Base-by-base conservation (phyloP, 2,113 vertebrate species). In the Thalassoma bifasciatum region DNA sequence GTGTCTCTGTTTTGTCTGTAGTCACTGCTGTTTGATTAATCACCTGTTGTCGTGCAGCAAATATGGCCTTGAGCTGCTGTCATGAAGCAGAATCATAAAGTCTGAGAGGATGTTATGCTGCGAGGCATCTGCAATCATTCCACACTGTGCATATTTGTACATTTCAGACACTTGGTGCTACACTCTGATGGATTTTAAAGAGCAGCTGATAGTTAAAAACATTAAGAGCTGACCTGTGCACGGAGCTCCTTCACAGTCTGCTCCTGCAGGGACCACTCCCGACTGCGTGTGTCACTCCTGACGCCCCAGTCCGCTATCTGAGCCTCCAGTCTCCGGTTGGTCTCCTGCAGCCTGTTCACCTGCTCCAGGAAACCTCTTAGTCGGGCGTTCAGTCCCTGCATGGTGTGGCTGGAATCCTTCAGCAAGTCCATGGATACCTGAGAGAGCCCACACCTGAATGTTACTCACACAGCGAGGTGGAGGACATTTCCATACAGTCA, bases 321-420 rank as follows among this genome's bases (percentile, higher is more conserved):
- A 22, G 85, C 78, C 82, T 94, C 90, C 42, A 95, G 83, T 8
- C 2, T 57, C 13, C 4, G 44, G 84, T 95, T 95, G 37, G 82
- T 68, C 58, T 89, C 79, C 77, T 94, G 92, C 68, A 95, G 89
- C 69, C 44, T 42, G 60, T 77, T 83, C 49, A 92, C 89, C 42
- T 93, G 92, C 66, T 93, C 87, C 86, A 95, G 67, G 72, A 95
- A 94, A 50, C 82, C 81, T 59, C 82, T 89, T 52, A 95, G 40
- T 1, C 90, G 83, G 8, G 70, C 56, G 8, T 94, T 94, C 34
- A 95, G 86, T 4, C 80, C 83, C 76, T 59, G 71, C 83, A 93
- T 81, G 44, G 86, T 86, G n/a, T 47, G 72, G 23, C 87, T 82
- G 2, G 86, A 85, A 69, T 92, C 90, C 59, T 89, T 70, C 19